Percentiles rank a stretch among this genome's conserved stretches.
phyloP scores from a whole-genome alignment of 2,797 vertebrate species.

The Emydoidea blandingii region DNA sequence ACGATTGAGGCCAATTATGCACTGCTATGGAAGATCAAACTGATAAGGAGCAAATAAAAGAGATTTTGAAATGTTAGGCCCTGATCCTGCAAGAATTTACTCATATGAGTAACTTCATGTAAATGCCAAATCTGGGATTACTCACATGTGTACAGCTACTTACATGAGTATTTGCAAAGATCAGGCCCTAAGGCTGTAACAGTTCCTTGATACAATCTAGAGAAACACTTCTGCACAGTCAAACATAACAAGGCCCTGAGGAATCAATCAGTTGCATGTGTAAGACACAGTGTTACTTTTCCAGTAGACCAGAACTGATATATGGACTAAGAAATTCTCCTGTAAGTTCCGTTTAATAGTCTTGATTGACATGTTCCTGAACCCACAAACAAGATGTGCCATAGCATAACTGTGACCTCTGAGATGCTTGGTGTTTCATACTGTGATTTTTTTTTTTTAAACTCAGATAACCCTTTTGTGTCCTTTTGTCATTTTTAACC shows the following conservation, averaged over 20 bases:
- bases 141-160: background rate
- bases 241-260: background rate
- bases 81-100: background rate
- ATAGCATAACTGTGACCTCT: background rate
- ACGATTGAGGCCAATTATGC: conserved; percentile 28
- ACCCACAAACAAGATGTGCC: background rate
- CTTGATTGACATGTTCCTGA: background rate
- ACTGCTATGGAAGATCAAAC: conserved; percentile 43
- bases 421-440: background rate
- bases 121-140: background rate
- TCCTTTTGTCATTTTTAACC: background rate
- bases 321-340: background rate
- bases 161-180: background rate
- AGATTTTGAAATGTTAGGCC: conserved; percentile 16
- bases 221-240: conserved; percentile 4
- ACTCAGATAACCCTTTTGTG: background rate
- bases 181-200: conserved; percentile 52
- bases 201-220: conserved; percentile 66
- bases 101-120: background rate
- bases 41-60: conserved; percentile 56
- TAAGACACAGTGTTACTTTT: conserved; percentile 18
- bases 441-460: background rate
- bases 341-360: background rate
- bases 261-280: background rate
- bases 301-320: conserved; percentile 8